phyloP scores from a whole-genome alignment of 1,140 invertebrate species.

The Vollenhovia emeryi region DNA sequence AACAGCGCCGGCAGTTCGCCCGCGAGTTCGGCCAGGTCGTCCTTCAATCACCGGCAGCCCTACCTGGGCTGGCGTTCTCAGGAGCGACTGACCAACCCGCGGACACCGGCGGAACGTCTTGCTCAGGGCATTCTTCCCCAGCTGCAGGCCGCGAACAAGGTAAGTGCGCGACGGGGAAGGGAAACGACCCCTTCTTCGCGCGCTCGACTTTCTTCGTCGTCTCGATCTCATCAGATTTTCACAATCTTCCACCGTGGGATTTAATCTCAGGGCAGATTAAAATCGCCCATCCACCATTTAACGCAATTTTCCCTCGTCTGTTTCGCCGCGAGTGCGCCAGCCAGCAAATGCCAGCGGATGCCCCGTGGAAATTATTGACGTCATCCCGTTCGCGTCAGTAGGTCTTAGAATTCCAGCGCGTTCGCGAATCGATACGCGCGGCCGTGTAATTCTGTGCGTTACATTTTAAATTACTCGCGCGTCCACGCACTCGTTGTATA shows the following conservation, averaged over 20 bases:
- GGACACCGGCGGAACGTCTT: conserved; percentile 93
- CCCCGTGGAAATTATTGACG: conserved; percentile 9
- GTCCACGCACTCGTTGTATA: background rate
- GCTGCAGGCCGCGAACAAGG: conserved; percentile 83
- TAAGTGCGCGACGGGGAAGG: conserved; percentile 39
- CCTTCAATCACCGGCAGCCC: conserved; percentile 89
- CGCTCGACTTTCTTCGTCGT: background rate
- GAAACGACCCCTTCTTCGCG: too few relatives aligned
- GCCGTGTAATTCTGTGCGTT: background rate
- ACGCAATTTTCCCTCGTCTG: background rate
- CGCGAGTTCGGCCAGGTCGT: conserved; percentile 88
- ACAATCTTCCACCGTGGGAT: background rate
- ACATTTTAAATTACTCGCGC: background rate
- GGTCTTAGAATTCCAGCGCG: background rate
- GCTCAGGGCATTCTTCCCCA: conserved; percentile 86
- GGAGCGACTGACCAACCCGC: conserved; percentile 90
- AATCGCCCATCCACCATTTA: background rate
- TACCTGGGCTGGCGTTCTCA: conserved; percentile 96
- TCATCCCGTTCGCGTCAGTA: conserved; percentile 10
- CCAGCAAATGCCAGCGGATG: background rate
- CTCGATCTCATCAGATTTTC: background rate
- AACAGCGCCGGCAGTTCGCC: conserved; percentile 91
- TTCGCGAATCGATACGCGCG: conserved; percentile 10
- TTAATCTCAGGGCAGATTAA: background rate
- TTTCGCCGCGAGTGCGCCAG: background rate